Conservation (phyloP, 2,113 vertebrate genomes). For the Bambusicola thoracicus region DNA sequence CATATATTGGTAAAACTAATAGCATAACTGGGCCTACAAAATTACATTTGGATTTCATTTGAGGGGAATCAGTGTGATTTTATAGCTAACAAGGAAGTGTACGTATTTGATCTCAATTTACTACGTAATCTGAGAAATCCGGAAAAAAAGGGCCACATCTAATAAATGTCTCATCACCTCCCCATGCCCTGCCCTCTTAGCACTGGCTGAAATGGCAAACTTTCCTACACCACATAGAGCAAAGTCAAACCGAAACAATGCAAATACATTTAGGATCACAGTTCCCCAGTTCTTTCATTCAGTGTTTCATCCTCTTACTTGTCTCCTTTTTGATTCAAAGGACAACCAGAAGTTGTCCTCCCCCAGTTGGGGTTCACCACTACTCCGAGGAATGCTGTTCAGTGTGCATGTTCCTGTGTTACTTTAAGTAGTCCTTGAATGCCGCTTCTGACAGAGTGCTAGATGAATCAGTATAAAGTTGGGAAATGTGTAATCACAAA, state of each 20-base stretch:
- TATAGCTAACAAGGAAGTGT: not conserved
- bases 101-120: not conserved
- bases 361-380: not conserved
- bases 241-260: not conserved
- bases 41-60: not conserved
- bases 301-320: not conserved
- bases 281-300: not conserved
- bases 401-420: not conserved
- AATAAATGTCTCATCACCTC: not conserved
- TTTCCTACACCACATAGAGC: not conserved
- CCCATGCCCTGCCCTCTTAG: not conserved
- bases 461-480: not conserved
- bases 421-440: not conserved
- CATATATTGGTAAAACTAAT: not conserved
- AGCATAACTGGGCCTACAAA: not conserved
- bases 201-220: not conserved
- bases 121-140: not conserved
- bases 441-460: fast-evolving
- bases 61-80: not conserved
- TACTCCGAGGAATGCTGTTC: not conserved
- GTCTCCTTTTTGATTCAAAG: not conserved
- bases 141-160: not conserved
- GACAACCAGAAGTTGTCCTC: not conserved
- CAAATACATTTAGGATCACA: not conserved
- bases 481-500: not conserved